Evolutionary conservation across 2,113 vertebrate species (phyloP).

Genomic region (Tachysurus vachellii): DNA sequence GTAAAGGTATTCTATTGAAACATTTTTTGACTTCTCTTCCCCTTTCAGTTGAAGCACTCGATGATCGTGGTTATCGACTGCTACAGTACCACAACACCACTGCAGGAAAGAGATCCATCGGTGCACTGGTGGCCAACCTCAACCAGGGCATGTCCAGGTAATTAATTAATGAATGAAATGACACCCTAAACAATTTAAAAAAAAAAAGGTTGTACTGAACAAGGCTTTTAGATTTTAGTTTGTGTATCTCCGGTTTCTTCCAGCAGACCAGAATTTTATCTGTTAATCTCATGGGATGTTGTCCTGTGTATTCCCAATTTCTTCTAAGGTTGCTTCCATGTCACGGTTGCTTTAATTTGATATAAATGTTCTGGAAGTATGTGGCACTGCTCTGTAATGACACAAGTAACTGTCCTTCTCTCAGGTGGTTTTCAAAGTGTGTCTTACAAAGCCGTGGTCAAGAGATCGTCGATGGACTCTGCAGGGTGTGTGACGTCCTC

Average conservation of each 20-base stretch:
- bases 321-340: neutral
- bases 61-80: constrained; percentile 97
- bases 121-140: constrained; percentile 89
- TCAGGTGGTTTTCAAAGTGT: constrained; percentile 93
- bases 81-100: constrained; percentile 88
- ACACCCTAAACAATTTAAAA: neutral
- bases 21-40: neutral
- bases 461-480: constrained; percentile 90
- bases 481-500: constrained; percentile 66
- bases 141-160: constrained; percentile 89
- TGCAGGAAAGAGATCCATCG: constrained; percentile 83
- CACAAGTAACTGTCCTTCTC: neutral
- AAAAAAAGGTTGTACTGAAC: neutral
- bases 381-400: neutral
- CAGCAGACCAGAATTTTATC: neutral
- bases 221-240: neutral
- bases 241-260: neutral
- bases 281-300: neutral
- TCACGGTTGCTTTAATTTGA: no score
- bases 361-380: no score
- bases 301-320: neutral
- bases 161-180: neutral
- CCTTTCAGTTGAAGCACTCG: constrained; percentile 82
- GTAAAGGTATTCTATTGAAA: neutral
- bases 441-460: constrained; percentile 86